Base-by-base conservation (phyloP, 92 coral and sea anemone species). In the Montipora capitata region DNA sequence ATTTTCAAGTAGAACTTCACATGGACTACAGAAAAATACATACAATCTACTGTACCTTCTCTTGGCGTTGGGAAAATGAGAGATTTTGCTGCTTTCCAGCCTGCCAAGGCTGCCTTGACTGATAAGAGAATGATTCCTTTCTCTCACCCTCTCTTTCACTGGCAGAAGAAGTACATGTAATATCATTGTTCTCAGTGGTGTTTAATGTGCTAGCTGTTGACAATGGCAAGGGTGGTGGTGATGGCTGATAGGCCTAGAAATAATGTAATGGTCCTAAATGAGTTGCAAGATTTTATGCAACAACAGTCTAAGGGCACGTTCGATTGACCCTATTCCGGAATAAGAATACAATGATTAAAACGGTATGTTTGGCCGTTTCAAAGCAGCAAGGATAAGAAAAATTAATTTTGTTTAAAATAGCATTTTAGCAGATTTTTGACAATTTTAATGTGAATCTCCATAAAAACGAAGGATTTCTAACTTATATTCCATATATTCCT, bases 211-310 rank as follows among this genome's bases (percentile, higher is more conserved):
- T 87, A 17, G 87, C 78, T n/a, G 87, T 71, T 43, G 79, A 80
- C 41, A 83, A 57, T 48, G 92, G 74, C 57, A 42, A 73, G 77
- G 80, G 44, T 20, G 85, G 82, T 48, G 87, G 93, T 39, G 87
- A 85, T 79, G 74, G 92, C 40, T 80, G 78, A n/a, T 52, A 78
- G 40, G 84, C 14, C 80, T 85, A 11, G 71, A 41, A n/a, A 41
- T 17, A 63, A 63, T 17, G 35, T 27, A 27, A 27, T 27, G 35
- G 35, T 27, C 35, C 35, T 27, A 27, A 27, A 27, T 27, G 35
- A 27, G 2, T 27, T 27, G 35, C 35, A 27, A 27, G 35, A 27
- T 27, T 27, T 27, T 27, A 27, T 27, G 35, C 51, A 45, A 45
- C 51, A 45, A 8, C 51, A 45, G 35, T 27, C 35, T 27, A 27